A percentile compares a stretch with the other conserved stretches of the same genome.
phyloP scores from a whole-genome alignment of 2,113 vertebrate genomes.

The Ptilonorhynchus violaceus region DNA sequence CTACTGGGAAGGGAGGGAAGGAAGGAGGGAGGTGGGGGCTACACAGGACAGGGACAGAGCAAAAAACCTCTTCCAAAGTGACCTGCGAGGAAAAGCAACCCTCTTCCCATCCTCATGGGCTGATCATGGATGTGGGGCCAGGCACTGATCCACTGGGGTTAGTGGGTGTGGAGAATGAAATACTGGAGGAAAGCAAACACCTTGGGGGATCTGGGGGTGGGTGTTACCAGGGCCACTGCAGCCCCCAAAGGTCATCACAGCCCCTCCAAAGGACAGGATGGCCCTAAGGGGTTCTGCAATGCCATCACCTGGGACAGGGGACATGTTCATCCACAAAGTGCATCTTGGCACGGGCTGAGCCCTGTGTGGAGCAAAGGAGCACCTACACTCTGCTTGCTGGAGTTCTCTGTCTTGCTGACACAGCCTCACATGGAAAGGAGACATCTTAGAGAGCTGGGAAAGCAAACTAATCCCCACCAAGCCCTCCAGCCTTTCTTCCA shows the following conservation, averaged over 20 bases:
- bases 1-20: not conserved
- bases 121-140: rapidly evolving
- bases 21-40: not conserved
- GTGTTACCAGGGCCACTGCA: not conserved
- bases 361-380: not conserved
- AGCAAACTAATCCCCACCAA: not conserved
- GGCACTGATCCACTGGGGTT: not conserved
- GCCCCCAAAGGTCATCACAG: not conserved
- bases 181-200: not conserved
- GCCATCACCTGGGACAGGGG: not conserved
- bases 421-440: not conserved
- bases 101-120: not conserved
- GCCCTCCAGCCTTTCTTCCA: not conserved
- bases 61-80: not conserved
- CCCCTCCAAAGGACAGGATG: not conserved
- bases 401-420: not conserved
- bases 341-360: not conserved
- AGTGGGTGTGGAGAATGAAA: not conserved
- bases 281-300: not conserved
- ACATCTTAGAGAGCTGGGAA: not conserved
- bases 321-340: not conserved
- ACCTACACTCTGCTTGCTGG: not conserved
- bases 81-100: not conserved
- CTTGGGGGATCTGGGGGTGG: too few species aligned
- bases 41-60: not conserved